A percentile compares a stretch with the other conserved stretches of the same genome.
Conservation (phyloP, 2,888 invertebrate genomes). For the Polymixis flavicincta region DNA sequence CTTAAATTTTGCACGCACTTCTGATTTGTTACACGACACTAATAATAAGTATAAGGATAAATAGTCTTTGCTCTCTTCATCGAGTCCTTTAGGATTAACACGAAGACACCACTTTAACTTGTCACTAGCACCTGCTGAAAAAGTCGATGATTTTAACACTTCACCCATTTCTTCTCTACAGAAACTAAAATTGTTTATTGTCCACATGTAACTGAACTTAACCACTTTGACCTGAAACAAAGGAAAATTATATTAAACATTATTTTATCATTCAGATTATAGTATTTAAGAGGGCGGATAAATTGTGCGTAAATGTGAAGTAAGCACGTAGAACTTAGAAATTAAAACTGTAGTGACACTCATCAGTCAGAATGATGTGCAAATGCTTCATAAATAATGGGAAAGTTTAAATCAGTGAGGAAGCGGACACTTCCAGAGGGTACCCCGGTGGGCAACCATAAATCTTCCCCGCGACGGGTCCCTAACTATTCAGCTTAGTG, state of each 20-base stretch:
- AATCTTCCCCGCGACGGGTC: slow-evolving; percentile 70
- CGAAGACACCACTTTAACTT: slow-evolving; percentile 99
- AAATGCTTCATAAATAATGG: slow-evolving; percentile 64
- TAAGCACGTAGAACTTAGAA: slow-evolving; percentile 2
- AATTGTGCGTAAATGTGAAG: neutral
- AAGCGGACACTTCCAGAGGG: slow-evolving; percentile 66
- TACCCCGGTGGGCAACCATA: slow-evolving; percentile 69
- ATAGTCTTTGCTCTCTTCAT: slow-evolving; percentile 99
- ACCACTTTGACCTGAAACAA: slow-evolving; percentile 99
- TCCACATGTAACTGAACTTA: slow-evolving; percentile 99
- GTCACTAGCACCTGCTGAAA: slow-evolving; percentile 99
- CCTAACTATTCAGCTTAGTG: slow-evolving; percentile 70
- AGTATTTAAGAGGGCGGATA: slow-evolving; percentile 3
- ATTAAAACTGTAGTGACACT: slow-evolving; percentile 16
- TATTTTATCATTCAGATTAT: slow-evolving; percentile 52
- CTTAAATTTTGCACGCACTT: slow-evolving; percentile 99
- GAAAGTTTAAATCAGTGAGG: slow-evolving; percentile 59
- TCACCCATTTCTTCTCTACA: slow-evolving; percentile 99
- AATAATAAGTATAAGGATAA: slow-evolving; percentile 99
- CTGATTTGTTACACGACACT: slow-evolving; percentile 99
- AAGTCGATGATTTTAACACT: slow-evolving; percentile 99
- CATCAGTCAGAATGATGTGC: slow-evolving; percentile 42
- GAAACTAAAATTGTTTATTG: slow-evolving; percentile 99
- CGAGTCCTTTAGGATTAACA: slow-evolving; percentile 99
- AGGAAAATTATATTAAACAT: slow-evolving; percentile 66